phyloP scores from a whole-genome alignment of 1,140 invertebrate species.

The Lanistes nyassanus region DNA sequence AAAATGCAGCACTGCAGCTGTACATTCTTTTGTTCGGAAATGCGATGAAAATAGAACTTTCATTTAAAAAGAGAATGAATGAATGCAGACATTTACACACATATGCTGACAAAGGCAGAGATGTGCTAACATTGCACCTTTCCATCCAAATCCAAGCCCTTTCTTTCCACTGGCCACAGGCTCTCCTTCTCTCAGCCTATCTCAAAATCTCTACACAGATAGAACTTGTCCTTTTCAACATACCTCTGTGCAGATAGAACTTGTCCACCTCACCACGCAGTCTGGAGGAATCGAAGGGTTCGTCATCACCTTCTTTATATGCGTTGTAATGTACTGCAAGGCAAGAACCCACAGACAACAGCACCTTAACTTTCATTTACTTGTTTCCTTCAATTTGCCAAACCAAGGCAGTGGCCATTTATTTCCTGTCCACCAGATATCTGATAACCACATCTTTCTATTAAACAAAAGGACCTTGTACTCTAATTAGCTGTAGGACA shows the following conservation, averaged over 20 bases:
- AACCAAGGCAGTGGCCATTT: background rate
- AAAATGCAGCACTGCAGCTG: no score
- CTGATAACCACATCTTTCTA: background rate
- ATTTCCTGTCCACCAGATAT: background rate
- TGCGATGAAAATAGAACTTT: no score
- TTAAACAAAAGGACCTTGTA: background rate
- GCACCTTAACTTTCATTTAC: no score
- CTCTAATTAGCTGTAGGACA: background rate
- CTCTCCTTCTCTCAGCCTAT: background rate
- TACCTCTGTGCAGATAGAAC: slow-evolving; percentile 41
- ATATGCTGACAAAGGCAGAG: no score
- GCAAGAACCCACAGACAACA: background rate
- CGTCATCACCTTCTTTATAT: slow-evolving; percentile 76
- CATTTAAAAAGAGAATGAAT: no score
- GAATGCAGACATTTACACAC: no score
- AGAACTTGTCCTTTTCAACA: slow-evolving; percentile 3
- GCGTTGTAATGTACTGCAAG: slow-evolving; percentile 75
- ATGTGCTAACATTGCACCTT: no score
- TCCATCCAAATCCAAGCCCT: no score
- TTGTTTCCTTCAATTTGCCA: background rate
- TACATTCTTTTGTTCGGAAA: no score
- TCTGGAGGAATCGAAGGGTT: slow-evolving; percentile 79
- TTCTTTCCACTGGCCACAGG: no score
- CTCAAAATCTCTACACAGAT: background rate
- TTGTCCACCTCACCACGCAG: slow-evolving; percentile 61